phyloP scores from a whole-genome alignment of 30 jellyfish, hydroid and myxozoan species.

The Cassiopea xamachana region DNA sequence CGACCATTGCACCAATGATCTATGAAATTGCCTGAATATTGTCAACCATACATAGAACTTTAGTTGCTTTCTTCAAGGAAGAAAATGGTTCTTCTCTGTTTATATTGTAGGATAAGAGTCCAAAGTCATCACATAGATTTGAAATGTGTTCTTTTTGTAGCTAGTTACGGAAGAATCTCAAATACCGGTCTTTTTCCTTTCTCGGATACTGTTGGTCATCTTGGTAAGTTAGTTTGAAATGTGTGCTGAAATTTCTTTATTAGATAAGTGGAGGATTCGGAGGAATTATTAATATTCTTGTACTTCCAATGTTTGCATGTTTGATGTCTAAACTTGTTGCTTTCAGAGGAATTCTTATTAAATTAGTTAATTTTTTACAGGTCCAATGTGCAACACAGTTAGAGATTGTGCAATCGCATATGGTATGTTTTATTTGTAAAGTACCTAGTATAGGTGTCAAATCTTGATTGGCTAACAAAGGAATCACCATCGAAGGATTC shows the following conservation, averaged over 20 bases:
- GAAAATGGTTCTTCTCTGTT: no score
- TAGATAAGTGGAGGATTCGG: no score
- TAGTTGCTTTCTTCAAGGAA: no score
- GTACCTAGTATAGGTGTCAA: no score
- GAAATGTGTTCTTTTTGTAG: slow-evolving; percentile 18
- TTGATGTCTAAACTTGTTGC: background rate
- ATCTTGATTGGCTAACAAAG: no score
- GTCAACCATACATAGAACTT: no score
- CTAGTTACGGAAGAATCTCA: slow-evolving; percentile 80
- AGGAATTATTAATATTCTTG: no score
- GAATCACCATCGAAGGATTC: no score
- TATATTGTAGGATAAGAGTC: no score
- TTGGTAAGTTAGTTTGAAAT: slow-evolving; percentile 48
- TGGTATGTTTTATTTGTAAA: slow-evolving; percentile 23
- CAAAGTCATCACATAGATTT: background rate
- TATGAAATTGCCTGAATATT: no score
- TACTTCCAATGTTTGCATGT: background rate
- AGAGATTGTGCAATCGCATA: slow-evolving; percentile 54
- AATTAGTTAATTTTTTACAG: background rate
- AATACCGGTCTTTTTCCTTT: slow-evolving; percentile 47
- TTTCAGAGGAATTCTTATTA: background rate
- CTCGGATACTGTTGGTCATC: slow-evolving; percentile 78
- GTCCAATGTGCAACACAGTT: slow-evolving; percentile 55
- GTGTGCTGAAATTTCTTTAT: no score
- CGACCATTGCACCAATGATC: no score